Conservation (phyloP, 2,113 vertebrate species). For the Thunnus maccoyii region DNA sequence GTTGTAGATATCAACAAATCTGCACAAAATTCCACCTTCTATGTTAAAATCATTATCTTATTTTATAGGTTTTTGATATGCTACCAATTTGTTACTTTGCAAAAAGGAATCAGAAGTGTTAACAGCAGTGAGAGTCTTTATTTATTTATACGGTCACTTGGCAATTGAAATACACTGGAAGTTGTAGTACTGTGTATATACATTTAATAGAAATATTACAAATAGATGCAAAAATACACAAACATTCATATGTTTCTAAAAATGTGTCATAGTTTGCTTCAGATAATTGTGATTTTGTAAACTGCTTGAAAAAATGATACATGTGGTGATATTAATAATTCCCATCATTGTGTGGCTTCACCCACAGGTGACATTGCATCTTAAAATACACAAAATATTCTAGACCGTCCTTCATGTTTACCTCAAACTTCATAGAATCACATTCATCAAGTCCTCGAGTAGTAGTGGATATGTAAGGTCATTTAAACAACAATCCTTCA, state of each 20-base stretch:
- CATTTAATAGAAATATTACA: neutral
- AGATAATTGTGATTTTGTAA: neutral
- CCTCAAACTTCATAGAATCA: constrained; percentile 6
- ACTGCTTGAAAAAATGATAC: constrained; percentile 8
- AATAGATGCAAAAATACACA: neutral
- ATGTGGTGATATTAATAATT: neutral
- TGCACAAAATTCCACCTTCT: neutral
- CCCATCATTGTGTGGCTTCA: constrained; percentile 2
- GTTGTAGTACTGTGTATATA: neutral
- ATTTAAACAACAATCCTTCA: neutral
- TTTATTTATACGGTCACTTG: constrained; percentile 40
- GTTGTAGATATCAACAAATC: neutral
- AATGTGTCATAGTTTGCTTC: neutral
- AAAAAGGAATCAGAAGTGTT: neutral
- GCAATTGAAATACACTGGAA: neutral
- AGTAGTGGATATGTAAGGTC: neutral
- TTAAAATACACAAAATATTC: neutral
- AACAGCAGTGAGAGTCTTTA: neutral
- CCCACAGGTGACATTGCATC: neutral
- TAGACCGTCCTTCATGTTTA: constrained; percentile 19
- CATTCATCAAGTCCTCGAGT: constrained; percentile 1
- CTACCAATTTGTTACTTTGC: neutral
- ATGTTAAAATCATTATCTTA: neutral
- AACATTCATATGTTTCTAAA: neutral
- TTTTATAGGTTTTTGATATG: neutral